Conservation (phyloP, 2,113 vertebrate species). For the Acinonyx jubatus region DNA sequence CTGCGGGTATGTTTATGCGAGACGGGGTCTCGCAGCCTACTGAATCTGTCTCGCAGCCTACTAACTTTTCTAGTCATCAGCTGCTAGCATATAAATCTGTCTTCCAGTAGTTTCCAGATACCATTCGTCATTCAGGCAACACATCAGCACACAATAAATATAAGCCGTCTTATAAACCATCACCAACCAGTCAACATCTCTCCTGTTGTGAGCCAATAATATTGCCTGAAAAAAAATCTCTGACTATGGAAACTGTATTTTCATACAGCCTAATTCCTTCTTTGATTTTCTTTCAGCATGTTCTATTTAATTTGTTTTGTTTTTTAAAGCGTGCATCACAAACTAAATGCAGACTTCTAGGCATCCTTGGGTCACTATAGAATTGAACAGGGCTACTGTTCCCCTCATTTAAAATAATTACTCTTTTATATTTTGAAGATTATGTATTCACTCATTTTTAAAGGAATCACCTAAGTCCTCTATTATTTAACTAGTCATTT, state of each 20-base stretch:
- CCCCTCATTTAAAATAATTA: not conserved
- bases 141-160: not conserved
- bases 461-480: not conserved
- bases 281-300: not conserved
- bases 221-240: not conserved
- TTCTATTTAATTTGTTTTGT: not conserved
- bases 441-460: not conserved
- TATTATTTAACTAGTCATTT: not conserved
- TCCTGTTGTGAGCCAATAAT: not conserved
- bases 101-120: not conserved
- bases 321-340: not conserved
- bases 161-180: not conserved
- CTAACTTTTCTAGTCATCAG: not conserved
- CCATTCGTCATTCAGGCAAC: not conserved
- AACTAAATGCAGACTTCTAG: not conserved
- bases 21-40: not conserved
- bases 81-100: not conserved
- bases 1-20: no score
- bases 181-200: not conserved
- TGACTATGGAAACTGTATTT: not conserved
- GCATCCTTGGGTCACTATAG: not conserved
- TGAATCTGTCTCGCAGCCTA: no score
- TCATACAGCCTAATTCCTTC: not conserved
- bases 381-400: not conserved
- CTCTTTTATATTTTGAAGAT: not conserved